phyloP scores from a whole-genome alignment of 1,140 invertebrate species.

The Hylaeus anthracinus region DNA sequence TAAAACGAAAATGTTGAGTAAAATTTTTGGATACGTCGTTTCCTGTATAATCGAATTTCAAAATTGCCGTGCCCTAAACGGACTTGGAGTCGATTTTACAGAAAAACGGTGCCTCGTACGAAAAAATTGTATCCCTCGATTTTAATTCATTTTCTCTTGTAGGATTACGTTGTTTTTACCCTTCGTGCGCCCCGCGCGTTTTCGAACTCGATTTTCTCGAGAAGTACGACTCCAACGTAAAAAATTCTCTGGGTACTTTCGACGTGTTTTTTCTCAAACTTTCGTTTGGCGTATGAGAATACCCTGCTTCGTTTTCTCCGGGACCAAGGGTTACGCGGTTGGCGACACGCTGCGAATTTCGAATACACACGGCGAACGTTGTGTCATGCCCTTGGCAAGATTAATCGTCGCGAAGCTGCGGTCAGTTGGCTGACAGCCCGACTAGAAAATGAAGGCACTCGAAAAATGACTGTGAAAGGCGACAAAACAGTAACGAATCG shows the following conservation, averaged over 20 bases:
- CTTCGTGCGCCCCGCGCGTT: neutral
- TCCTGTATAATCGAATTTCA: too few relatives aligned
- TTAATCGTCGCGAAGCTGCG: slow-evolving; percentile 73
- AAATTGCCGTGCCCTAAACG: too few relatives aligned
- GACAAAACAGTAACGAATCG: slow-evolving; percentile 55
- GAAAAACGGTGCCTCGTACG: too few relatives aligned
- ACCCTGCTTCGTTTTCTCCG: slow-evolving; percentile 5
- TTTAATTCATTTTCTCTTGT: too few relatives aligned
- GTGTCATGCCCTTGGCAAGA: slow-evolving; percentile 76
- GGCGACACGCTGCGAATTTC: slow-evolving; percentile 71
- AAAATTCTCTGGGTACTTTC: neutral
- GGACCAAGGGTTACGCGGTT: slow-evolving; percentile 42
- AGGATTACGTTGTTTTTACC: too few relatives aligned
- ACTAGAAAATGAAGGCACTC: slow-evolving; percentile 75
- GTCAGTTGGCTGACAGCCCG: slow-evolving; percentile 75
- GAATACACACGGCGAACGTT: slow-evolving; percentile 70
- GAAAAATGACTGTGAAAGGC: slow-evolving; percentile 50
- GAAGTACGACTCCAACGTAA: neutral
- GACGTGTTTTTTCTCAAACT: neutral
- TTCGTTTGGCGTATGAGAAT: neutral
- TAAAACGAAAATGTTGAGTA: neutral
- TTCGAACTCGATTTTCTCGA: neutral
- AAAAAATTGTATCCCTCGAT: too few relatives aligned
- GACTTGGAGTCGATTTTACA: too few relatives aligned
- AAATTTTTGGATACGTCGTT: too few relatives aligned